Percentiles rank a stretch among this genome's conserved stretches.
These are phyloP conservation scores for Danio rerio DNA, from an alignment of 2,113 vertebrate genomes.

Conservation along the genomic window DNA sequence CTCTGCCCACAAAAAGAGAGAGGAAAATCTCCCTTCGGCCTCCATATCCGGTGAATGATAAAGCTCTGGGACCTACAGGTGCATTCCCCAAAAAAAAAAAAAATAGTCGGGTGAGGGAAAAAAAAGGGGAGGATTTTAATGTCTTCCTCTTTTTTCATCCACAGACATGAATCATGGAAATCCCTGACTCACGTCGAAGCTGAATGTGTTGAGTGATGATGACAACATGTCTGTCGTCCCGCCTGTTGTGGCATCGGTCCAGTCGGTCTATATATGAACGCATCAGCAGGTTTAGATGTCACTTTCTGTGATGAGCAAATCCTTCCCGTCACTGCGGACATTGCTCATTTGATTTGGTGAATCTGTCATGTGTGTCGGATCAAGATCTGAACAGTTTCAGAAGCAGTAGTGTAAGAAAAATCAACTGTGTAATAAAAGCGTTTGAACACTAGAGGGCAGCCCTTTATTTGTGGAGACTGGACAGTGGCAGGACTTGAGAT, in stretches of 20 bases:
- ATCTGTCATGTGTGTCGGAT: neutral
- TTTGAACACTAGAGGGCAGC: conserved; percentile 35
- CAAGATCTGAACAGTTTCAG: neutral
- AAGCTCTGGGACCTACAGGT: conserved; percentile 8
- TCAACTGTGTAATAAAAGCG: neutral
- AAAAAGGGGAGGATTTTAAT: conserved; percentile 51
- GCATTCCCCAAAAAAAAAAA: conserved; percentile 20
- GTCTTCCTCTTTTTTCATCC: conserved; percentile 50
- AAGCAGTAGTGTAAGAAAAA: too few relatives aligned
- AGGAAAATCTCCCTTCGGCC: conserved; percentile 49
- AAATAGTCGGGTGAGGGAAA: conserved; percentile 13
- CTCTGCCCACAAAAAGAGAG: conserved; percentile 68
- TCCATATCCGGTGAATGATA: neutral
- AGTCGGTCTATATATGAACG: neutral
- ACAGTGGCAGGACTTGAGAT: neutral
- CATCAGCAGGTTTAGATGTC: conserved; percentile 6
- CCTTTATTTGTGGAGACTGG: neutral
- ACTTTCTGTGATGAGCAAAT: conserved; percentile 30
- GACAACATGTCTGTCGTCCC: conserved; percentile 75
- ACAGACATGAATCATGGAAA: conserved; percentile 74
- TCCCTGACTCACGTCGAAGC: conserved; percentile 69
- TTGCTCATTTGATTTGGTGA: neutral
- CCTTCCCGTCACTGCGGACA: conserved; percentile 27
- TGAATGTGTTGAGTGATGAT: conserved; percentile 50
- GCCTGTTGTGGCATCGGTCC: conserved; percentile 60